phyloP scores from a whole-genome alignment of 1,140 invertebrate genomes.

The Drepana arcuata region DNA sequence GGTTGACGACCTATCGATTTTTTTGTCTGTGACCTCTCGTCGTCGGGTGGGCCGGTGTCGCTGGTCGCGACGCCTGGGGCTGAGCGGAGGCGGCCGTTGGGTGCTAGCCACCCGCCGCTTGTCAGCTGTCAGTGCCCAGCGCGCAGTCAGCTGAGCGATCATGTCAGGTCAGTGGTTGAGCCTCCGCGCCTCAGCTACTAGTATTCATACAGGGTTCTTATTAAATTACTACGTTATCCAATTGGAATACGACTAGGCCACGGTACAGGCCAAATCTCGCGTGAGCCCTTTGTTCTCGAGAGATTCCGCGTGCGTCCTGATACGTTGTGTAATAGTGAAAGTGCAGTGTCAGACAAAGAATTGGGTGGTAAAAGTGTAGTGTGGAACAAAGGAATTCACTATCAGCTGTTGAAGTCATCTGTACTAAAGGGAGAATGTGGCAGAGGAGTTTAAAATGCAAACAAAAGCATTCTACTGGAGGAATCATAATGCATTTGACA shows the following conservation, averaged over 20 bases:
- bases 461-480: too few species aligned
- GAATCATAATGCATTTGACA: too few species aligned
- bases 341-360: slow-evolving; percentile 9
- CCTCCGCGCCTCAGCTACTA: slow-evolving; percentile 48
- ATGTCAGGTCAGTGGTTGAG: slow-evolving; percentile 56
- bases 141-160: slow-evolving; percentile 31
- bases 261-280: not conserved
- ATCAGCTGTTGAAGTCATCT: too few species aligned
- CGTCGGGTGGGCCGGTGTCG: slow-evolving; percentile 52
- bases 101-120: slow-evolving; percentile 17
- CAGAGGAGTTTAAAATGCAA: too few species aligned
- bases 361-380: not conserved
- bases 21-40: slow-evolving; percentile 71
- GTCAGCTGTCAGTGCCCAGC: slow-evolving; percentile 17
- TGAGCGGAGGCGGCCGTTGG: slow-evolving; percentile 18
- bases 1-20: slow-evolving; percentile 68
- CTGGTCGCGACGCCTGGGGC: slow-evolving; percentile 25
- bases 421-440: not conserved
- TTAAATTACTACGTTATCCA: slow-evolving; percentile 20
- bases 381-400: not conserved
- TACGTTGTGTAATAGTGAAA: slow-evolving; percentile 13
- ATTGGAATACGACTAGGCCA: slow-evolving; percentile 8
- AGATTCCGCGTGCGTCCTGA: not conserved
- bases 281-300: slow-evolving; percentile 14
- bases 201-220: too few species aligned